Evolutionary conservation across 2,888 invertebrate genomes (phyloP).

Genomic region (Beris morrisii): DNA sequence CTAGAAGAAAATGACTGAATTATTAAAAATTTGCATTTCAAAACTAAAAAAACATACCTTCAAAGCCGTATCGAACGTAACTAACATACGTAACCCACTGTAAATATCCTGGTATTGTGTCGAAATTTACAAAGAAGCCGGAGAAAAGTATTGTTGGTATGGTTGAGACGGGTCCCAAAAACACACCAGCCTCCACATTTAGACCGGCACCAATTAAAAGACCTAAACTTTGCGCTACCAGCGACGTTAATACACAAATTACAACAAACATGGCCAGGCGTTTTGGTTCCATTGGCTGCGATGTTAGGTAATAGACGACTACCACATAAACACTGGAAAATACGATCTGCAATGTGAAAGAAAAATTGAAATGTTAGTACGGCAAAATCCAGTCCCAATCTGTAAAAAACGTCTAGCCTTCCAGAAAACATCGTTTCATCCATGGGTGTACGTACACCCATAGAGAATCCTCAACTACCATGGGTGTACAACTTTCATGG

Average conservation of each 20-base stretch:
- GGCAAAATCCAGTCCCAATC: too few relatives aligned
- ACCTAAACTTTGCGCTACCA: slow-evolving; percentile 91
- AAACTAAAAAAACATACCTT: slow-evolving; percentile 59
- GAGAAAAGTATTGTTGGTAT: slow-evolving; percentile 92
- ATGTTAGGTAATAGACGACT: slow-evolving; percentile 94
- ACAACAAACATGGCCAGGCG: slow-evolving; percentile 62
- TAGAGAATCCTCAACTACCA: too few relatives aligned
- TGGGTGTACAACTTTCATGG: too few relatives aligned
- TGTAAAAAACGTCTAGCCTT: too few relatives aligned
- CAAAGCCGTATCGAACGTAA: slow-evolving; percentile 89
- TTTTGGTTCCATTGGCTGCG: slow-evolving; percentile 86
- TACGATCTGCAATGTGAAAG: slow-evolving; percentile 66
- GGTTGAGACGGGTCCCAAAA: slow-evolving; percentile 84
- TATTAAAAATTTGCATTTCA: slow-evolving; percentile 7
- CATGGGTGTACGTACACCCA: too few relatives aligned
- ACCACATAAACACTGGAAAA: slow-evolving; percentile 84
- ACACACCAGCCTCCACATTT: slow-evolving; percentile 78
- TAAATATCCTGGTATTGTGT: slow-evolving; percentile 85
- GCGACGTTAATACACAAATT: slow-evolving; percentile 73
- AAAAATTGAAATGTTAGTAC: too few relatives aligned
- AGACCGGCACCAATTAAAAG: slow-evolving; percentile 91
- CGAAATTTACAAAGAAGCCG: slow-evolving; percentile 91
- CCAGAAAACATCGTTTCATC: too few relatives aligned
- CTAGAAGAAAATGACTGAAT: slow-evolving; percentile 41
- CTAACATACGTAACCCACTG: slow-evolving; percentile 89